These are phyloP conservation scores for Drosophila nebulosa DNA, from an alignment of 1,140 invertebrate species.

Conservation along the genomic window DNA sequence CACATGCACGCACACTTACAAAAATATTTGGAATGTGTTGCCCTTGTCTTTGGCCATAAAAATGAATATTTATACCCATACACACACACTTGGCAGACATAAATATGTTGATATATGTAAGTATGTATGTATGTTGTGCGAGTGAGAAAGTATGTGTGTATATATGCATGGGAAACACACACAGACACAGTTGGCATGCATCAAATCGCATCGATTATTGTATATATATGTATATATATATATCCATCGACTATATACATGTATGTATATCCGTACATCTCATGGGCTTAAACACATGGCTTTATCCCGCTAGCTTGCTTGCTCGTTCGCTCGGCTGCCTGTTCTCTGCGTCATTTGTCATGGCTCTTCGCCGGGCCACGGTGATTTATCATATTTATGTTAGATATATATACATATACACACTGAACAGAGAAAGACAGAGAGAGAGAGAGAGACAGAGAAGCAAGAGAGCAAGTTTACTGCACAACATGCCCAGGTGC, in stretches of 20 bases:
- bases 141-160: constrained; percentile 5
- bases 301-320: constrained; percentile 1
- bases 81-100: constrained; percentile 50
- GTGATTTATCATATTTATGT: constrained; percentile 76
- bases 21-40: constrained; percentile 17
- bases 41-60: constrained; percentile 68
- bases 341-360: constrained; percentile 62
- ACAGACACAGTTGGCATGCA: constrained; percentile 54
- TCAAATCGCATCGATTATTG: constrained; percentile 78
- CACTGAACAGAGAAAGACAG: constrained; percentile 1
- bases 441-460: background rate
- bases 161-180: constrained; percentile 7
- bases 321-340: too few relatives aligned
- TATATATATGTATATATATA: constrained; percentile 38
- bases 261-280: background rate
- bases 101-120: constrained; percentile 60
- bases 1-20: background rate
- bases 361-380: constrained; percentile 37
- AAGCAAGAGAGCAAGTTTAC: background rate
- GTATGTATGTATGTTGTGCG: constrained; percentile 46
- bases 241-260: constrained; percentile 1
- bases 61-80: constrained; percentile 69
- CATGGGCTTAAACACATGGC: background rate
- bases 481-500: constrained; percentile 57
- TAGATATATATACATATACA: constrained; percentile 29